These are phyloP conservation scores for Cygnus olor DNA, from an alignment of 2,797 vertebrate genomes.

Conservation along the genomic window DNA sequence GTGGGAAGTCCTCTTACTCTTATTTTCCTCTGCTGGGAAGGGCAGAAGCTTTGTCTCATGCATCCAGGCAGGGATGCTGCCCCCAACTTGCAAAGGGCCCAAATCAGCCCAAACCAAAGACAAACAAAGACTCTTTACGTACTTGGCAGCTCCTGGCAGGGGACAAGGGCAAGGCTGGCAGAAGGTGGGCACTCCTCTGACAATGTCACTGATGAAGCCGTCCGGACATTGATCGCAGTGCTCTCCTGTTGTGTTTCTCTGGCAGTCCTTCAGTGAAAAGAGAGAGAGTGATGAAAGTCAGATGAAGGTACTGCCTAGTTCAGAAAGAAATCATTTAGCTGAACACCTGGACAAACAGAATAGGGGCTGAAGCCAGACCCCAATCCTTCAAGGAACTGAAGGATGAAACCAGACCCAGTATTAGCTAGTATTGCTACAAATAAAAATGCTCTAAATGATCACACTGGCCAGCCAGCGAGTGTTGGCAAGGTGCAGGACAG, in stretches of 20 bases:
- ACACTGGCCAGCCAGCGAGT: not conserved
- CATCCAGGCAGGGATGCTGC: not conserved
- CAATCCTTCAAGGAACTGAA: not conserved
- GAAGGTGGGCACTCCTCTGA: slow-evolving; percentile 67
- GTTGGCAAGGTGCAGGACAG: not conserved
- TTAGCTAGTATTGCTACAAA: not conserved
- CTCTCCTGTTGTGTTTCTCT: slow-evolving; percentile 88
- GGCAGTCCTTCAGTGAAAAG: slow-evolving; percentile 84
- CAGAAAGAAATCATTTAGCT: not conserved
- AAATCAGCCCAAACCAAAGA: not conserved
- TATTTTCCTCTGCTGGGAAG: not conserved
- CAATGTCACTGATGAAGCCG: slow-evolving; percentile 80
- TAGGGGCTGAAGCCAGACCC: not conserved
- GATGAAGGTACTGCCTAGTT: not conserved
- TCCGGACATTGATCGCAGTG: slow-evolving; percentile 91
- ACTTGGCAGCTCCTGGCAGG: slow-evolving; percentile 81
- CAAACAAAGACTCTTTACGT: slow-evolving; percentile 32
- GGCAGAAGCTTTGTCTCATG: not conserved
- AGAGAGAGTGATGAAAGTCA: not conserved
- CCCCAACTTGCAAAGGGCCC: not conserved
- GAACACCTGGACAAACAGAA: not conserved
- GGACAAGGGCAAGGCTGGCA: slow-evolving; percentile 93
- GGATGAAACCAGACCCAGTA: not conserved
- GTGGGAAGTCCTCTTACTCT: not conserved
- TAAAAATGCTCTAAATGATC: not conserved